A percentile compares a stretch with the other conserved stretches of the same genome.
Evolutionary conservation across 2,888 invertebrate genomes (phyloP).

Genomic region (Parascotia fuliginaria): DNA sequence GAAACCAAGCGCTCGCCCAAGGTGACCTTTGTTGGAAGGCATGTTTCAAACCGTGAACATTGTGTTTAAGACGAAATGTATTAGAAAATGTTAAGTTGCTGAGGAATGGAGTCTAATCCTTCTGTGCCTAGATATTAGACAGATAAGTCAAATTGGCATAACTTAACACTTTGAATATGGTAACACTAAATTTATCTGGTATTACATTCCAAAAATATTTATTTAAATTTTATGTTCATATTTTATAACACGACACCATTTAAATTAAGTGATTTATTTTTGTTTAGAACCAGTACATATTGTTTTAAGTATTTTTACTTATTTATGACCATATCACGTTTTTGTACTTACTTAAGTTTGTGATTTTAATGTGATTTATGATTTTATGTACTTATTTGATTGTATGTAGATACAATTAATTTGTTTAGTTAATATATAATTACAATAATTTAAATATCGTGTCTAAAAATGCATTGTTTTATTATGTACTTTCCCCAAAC

Average conservation of each 20-base stretch:
- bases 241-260: constrained; percentile 19
- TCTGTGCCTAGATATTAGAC: neutral
- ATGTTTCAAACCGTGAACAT: too few relatives aligned
- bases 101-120: neutral
- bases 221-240: constrained; percentile 7
- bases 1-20: too few relatives aligned
- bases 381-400: constrained; percentile 8
- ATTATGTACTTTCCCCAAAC: constrained; percentile 15
- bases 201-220: constrained; percentile 39
- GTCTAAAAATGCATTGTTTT: constrained; percentile 19
- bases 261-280: constrained; percentile 47
- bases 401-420: neutral
- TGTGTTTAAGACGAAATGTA: too few relatives aligned
- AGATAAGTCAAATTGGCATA: neutral
- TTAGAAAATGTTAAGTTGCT: neutral
- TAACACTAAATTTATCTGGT: neutral
- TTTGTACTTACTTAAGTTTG: constrained; percentile 19
- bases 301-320: constrained; percentile 35
- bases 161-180: neutral
- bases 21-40: too few relatives aligned
- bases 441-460: constrained; percentile 39
- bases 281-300: constrained; percentile 50
- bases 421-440: constrained; percentile 12
- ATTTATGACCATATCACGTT: constrained; percentile 17
- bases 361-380: constrained; percentile 27